Evolutionary conservation across 2,888 invertebrate genomes (phyloP).

Genomic region (Dryadula phaetusa): DNA sequence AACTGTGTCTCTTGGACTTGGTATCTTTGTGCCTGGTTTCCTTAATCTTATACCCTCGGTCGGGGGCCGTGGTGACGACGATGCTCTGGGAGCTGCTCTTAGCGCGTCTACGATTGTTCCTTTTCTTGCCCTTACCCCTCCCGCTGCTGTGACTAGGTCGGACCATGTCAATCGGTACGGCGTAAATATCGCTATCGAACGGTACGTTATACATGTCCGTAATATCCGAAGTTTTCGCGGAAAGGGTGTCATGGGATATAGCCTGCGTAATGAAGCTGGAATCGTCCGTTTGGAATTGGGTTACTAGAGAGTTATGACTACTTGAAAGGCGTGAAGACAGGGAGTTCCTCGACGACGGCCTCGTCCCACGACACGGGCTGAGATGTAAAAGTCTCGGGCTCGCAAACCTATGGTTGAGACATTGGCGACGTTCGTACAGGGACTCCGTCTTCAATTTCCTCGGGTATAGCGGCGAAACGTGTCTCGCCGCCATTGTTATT

Average conservation of each 20-base stretch:
- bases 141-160: conserved; percentile 79
- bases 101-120: conserved; percentile 70
- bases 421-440: conserved; percentile 72
- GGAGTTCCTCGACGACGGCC: conserved; percentile 91
- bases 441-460: conserved; percentile 70
- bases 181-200: conserved; percentile 94
- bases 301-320: conserved; percentile 92
- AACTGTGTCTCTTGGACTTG: conserved; percentile 87
- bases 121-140: conserved; percentile 71
- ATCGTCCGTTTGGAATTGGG: conserved; percentile 91
- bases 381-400: conserved; percentile 83
- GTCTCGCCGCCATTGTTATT: conserved; percentile 57
- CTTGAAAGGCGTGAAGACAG: conserved; percentile 91
- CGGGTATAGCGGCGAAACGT: conserved; percentile 70
- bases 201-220: conserved; percentile 95
- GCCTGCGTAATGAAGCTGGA: conserved; percentile 95
- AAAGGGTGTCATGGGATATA: conserved; percentile 92
- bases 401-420: conserved; percentile 73
- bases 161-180: conserved; percentile 93
- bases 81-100: conserved; percentile 65
- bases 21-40: conserved; percentile 68
- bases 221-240: conserved; percentile 88
- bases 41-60: conserved; percentile 62
- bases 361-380: conserved; percentile 84
- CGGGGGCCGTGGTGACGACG: conserved; percentile 53